phyloP scores from a whole-genome alignment of 2,113 vertebrate species.

The Alethe diademata region DNA sequence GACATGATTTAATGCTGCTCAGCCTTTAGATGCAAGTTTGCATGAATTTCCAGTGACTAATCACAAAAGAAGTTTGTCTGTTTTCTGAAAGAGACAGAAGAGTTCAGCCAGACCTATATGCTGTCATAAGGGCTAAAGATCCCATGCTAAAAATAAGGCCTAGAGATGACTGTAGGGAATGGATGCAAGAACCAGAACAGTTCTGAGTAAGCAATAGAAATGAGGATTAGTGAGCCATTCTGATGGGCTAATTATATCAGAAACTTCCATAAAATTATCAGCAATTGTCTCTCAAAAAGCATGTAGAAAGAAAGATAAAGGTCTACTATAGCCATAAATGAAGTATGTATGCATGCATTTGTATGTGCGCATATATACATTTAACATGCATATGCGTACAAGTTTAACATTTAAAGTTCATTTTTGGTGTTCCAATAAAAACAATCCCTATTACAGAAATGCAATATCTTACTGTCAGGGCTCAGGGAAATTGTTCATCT shows the following conservation, averaged over 20 bases:
- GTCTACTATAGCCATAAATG: background rate
- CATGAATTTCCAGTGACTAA: background rate
- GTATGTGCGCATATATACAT: background rate
- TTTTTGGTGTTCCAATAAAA: background rate
- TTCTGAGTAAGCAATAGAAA: background rate
- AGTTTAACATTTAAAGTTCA: background rate
- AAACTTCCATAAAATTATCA: background rate
- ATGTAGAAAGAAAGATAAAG: fast-evolving
- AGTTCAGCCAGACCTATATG: background rate
- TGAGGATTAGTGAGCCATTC: background rate
- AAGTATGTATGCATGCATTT: background rate
- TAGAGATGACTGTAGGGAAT: background rate
- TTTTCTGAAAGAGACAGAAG: background rate
- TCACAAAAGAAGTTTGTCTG: background rate
- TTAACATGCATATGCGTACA: background rate
- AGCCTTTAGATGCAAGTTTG: background rate
- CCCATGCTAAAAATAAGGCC: background rate
- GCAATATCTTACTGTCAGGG: background rate
- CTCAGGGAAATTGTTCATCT: background rate
- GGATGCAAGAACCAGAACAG: background rate
- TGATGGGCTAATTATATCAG: background rate
- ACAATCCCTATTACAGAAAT: background rate
- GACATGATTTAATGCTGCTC: background rate
- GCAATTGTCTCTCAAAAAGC: background rate
- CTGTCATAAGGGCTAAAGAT: background rate